phyloP scores from a whole-genome alignment of 2,113 vertebrate genomes.

The Pedionomus torquatus region DNA sequence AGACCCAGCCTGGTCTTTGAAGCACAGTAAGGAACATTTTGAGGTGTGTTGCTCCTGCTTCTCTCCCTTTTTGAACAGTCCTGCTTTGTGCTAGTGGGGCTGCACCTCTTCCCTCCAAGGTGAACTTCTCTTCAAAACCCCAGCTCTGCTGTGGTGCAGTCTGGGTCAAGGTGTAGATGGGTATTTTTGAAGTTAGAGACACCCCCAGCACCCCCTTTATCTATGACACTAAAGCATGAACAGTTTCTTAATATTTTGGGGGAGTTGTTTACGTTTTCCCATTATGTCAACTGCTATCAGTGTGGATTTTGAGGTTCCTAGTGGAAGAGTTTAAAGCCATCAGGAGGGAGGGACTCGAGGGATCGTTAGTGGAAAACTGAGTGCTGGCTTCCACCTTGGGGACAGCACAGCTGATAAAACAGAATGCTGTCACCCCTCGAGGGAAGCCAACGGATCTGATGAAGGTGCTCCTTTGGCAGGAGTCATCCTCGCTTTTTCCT shows the following conservation, averaged over 20 bases:
- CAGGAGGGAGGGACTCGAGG: not conserved
- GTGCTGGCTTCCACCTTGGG: not conserved
- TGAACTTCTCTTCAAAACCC: not conserved
- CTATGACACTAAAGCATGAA: not conserved
- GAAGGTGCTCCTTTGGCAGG: not conserved
- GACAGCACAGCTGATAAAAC: accelerated
- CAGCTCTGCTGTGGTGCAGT: not conserved
- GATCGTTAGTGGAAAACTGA: accelerated
- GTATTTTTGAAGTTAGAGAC: not conserved
- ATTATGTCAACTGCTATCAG: not conserved
- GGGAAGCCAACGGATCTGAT: accelerated
- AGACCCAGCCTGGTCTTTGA: accelerated
- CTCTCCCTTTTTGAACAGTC: not conserved
- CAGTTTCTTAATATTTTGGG: not conserved
- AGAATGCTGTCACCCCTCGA: accelerated
- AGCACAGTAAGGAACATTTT: not conserved
- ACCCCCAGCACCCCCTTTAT: not conserved
- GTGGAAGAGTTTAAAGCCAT: not conserved
- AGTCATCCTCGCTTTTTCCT: accelerated
- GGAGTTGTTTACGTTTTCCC: not conserved
- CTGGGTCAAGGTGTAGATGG: accelerated
- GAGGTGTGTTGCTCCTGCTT: not conserved
- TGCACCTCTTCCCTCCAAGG: not conserved
- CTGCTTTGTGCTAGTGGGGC: no score
- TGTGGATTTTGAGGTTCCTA: not conserved